Evolutionary conservation across 2,888 invertebrate species (phyloP).

Genomic region (Villa cingulata): DNA sequence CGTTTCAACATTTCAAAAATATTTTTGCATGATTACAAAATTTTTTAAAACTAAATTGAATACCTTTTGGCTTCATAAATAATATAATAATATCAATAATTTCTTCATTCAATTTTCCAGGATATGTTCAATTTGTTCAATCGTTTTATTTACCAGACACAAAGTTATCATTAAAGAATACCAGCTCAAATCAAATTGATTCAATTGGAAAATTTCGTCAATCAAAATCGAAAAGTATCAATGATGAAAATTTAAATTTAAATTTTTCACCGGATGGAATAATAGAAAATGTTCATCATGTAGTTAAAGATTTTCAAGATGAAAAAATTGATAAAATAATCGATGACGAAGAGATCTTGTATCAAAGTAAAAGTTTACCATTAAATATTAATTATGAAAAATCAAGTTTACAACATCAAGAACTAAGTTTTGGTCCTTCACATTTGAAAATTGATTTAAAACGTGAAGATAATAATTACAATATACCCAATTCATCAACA

Average conservation of each 20-base stretch:
- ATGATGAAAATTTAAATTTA: not conserved
- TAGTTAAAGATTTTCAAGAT: not conserved
- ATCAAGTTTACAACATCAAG: not conserved
- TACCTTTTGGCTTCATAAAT: no score
- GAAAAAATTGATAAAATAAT: not conserved
- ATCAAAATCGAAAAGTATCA: no score
- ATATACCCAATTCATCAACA: not conserved
- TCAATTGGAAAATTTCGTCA: no score
- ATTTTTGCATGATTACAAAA: no score
- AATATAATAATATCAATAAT: no score
- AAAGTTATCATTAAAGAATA: not conserved
- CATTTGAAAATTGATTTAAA: not conserved
- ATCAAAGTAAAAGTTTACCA: not conserved
- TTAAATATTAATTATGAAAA: not conserved
- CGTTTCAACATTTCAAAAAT: no score
- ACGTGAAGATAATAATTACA: not conserved
- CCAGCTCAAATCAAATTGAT: no score
- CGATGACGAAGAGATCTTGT: not conserved
- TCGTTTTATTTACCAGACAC: not conserved
- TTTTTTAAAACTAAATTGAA: no score
- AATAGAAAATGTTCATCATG: not conserved
- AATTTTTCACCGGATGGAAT: not conserved
- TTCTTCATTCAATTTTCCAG: not conserved
- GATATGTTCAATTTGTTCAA: not conserved
- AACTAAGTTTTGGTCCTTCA: not conserved